Conservation (phyloP, 2,113 vertebrate species). For the Podocnemis expansa region DNA sequence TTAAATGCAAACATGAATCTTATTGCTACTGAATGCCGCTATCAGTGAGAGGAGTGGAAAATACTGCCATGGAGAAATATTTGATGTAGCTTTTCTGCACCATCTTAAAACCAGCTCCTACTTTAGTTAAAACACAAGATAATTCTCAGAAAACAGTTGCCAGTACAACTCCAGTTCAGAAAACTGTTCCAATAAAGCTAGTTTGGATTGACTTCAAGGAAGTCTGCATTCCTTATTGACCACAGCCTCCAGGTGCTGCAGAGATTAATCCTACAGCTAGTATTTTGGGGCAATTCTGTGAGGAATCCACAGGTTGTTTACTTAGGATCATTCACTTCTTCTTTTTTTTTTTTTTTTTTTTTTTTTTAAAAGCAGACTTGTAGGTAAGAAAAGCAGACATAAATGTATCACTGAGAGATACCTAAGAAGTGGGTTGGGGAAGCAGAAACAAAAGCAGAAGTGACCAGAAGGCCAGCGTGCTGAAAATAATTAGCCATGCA, state of each 20-base stretch:
- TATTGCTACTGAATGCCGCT: not conserved
- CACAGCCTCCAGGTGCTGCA: not conserved
- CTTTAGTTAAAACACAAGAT: not conserved
- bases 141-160: not conserved
- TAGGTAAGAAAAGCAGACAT: not conserved
- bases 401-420: not conserved
- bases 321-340: not conserved
- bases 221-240: not conserved
- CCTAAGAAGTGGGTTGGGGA: not conserved
- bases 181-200: not conserved
- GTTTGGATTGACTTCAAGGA: not conserved
- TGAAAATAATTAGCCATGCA: not conserved
- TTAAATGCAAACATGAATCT: not conserved
- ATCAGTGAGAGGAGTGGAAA: not conserved
- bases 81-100: not conserved
- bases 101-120: not conserved
- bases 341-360: too few species aligned
- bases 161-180: not conserved
- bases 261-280: not conserved
- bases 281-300: not conserved
- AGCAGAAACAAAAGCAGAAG: not conserved
- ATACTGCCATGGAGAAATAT: not conserved
- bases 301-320: accelerated
- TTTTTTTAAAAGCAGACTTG: not conserved
- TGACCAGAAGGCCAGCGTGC: accelerated